These are phyloP conservation scores for Antrozous pallidus DNA, from an alignment of 2,797 vertebrate species.

Conservation along the genomic window DNA sequence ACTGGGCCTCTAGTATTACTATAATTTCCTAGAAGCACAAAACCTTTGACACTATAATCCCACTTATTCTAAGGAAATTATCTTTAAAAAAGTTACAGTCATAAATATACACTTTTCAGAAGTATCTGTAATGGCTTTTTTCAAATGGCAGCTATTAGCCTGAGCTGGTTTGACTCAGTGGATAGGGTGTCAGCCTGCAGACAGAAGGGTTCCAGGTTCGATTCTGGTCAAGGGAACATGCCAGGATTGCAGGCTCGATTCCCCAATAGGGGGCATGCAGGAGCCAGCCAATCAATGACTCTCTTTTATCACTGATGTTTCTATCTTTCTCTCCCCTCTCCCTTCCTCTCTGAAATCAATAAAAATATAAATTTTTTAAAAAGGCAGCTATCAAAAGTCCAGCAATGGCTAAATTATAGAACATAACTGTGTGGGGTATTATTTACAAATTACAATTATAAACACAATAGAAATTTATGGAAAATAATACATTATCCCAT, in stretches of 20 bases:
- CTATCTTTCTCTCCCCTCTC: too few relatives aligned
- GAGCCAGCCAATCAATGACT: too few relatives aligned
- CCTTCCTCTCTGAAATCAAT: too few relatives aligned
- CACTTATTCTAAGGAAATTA: conserved; percentile 22
- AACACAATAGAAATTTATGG: background rate
- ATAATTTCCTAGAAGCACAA: background rate
- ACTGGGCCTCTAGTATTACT: too few relatives aligned
- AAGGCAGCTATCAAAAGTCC: background rate
- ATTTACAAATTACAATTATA: conserved; percentile 28
- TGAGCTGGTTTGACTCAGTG: too few relatives aligned
- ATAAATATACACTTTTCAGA: background rate
- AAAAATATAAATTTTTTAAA: too few relatives aligned
- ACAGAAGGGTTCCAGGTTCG: too few relatives aligned
- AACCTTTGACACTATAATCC: background rate
- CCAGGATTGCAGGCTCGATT: too few relatives aligned
- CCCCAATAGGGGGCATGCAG: too few relatives aligned
- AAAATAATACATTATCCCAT: background rate
- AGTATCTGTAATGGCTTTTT: background rate
- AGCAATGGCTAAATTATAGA: background rate
- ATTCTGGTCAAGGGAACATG: too few relatives aligned
- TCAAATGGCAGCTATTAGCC: background rate
- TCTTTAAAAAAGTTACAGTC: background rate
- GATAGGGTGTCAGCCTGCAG: too few relatives aligned
- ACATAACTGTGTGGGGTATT: background rate
- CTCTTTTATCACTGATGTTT: too few relatives aligned